Base-by-base conservation (phyloP, 1,140 invertebrate species). In the Chymomyza costata region DNA sequence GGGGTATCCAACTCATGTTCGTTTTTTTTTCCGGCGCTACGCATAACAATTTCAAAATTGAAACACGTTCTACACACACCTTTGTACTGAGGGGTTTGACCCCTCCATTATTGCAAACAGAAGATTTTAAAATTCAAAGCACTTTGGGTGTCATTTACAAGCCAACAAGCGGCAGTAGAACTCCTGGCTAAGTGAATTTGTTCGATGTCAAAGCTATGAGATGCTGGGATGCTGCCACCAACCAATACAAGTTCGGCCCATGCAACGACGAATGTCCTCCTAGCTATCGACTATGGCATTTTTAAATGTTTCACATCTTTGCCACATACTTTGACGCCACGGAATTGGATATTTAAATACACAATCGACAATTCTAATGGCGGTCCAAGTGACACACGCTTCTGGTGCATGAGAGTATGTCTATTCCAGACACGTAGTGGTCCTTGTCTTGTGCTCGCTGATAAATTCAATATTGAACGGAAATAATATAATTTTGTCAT, bases 401-500 rank as follows among this genome's bases (percentile, higher is more conserved):
- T 25, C 21, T 3, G 13, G 32, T 7, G n/a, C 16, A 34, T 5
- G 15, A 17, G 16, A 16, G 14, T 31, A 58, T 58, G 32, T 61
- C 57, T 63, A 82, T 82, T 71, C 78, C 15, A 47, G 47, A 60
- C 78, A 82, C 78, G 74, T 81, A 66, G 32, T 25, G 28, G 46
- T 34, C 35, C 43, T 46, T 49, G 13, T 65, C 51, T 66, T 65
- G 58, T 60, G 70, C 38, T 18, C 25, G 21, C 46, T 82, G 67
- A 73, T 69, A 78, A 82, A 82, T 82, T 82, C 45, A 82, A 82
- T 82, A 82, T 82, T 78, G 78, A 63, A 69, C 62, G 69, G 67
- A 73, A 68, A 82, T 82, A 82, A 82, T 76, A 80, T 25, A 82
- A 82, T 82, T 82, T 82, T 48, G 14, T 25, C 28, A 50, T 41